phyloP scores from a whole-genome alignment of 2,113 vertebrate species.

The Anguilla japonica region DNA sequence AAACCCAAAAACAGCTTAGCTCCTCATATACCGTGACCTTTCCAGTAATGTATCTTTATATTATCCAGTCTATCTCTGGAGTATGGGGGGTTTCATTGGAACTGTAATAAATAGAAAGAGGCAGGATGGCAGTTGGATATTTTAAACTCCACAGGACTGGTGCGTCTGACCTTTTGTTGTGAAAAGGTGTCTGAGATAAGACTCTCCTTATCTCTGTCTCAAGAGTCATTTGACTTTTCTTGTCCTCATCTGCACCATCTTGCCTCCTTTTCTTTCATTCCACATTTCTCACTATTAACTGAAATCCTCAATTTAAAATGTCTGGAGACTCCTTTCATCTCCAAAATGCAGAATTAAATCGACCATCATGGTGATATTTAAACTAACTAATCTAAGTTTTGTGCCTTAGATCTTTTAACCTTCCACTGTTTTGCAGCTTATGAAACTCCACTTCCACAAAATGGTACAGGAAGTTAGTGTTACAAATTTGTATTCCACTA shows the following conservation, averaged over 20 bases:
- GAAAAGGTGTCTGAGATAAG: not conserved
- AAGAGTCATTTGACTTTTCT: not conserved
- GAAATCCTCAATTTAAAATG: not conserved
- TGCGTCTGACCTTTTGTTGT: not conserved
- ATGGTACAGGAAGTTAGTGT: not conserved
- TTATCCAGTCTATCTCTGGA: not conserved
- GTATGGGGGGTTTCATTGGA: not conserved
- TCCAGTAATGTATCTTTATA: not conserved
- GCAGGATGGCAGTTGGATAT: not conserved
- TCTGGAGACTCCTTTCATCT: not conserved
- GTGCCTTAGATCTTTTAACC: not conserved
- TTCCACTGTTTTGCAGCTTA: not conserved
- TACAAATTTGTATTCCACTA: not conserved
- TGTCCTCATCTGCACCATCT: not conserved
- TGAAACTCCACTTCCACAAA: not conserved
- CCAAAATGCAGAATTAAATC: not conserved
- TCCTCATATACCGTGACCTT: not conserved
- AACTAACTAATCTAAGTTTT: not conserved
- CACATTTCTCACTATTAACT: not conserved
- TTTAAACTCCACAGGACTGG: not conserved
- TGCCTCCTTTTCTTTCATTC: not conserved
- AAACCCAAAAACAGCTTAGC: not conserved
- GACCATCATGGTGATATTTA: not conserved
- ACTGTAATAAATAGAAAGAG: not conserved
- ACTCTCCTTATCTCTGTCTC: not conserved